Evolutionary conservation across 2,113 vertebrate species (phyloP).

Genomic region (Chelonoidis abingdonii): DNA sequence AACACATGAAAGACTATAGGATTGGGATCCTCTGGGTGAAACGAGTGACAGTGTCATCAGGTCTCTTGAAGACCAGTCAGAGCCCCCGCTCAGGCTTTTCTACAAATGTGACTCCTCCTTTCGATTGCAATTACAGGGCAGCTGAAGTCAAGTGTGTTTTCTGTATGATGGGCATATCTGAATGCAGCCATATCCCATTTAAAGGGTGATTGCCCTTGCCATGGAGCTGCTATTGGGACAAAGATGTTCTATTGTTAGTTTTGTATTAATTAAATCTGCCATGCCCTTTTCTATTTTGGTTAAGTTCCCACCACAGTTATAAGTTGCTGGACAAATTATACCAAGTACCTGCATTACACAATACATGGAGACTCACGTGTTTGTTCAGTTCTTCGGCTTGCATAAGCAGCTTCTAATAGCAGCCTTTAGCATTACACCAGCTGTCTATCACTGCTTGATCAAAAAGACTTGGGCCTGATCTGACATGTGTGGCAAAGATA

Average conservation of each 20-base stretch:
- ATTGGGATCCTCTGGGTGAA: neutral
- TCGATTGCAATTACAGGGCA: conserved; percentile 13
- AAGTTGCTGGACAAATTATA: conserved; percentile 13
- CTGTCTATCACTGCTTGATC: neutral
- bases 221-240: neutral
- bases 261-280: neutral
- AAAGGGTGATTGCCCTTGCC: neutral
- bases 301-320: conserved; percentile 22
- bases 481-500: neutral
- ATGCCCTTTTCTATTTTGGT: conserved; percentile 31
- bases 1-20: neutral
- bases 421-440: neutral
- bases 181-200: neutral
- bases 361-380: conserved; percentile 13
- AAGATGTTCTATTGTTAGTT: neutral
- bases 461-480: neutral
- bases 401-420: neutral
- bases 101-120: conserved; percentile 9
- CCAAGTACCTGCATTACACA: neutral
- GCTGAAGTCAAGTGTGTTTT: neutral
- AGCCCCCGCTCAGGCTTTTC: neutral
- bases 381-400: neutral
- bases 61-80: neutral
- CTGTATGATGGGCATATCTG: neutral
- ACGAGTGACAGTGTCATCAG: neutral